Percentiles rank a stretch among this genome's conserved stretches.
phyloP scores from a whole-genome alignment of 2,113 vertebrate genomes.

The Oriolus oriolus region DNA sequence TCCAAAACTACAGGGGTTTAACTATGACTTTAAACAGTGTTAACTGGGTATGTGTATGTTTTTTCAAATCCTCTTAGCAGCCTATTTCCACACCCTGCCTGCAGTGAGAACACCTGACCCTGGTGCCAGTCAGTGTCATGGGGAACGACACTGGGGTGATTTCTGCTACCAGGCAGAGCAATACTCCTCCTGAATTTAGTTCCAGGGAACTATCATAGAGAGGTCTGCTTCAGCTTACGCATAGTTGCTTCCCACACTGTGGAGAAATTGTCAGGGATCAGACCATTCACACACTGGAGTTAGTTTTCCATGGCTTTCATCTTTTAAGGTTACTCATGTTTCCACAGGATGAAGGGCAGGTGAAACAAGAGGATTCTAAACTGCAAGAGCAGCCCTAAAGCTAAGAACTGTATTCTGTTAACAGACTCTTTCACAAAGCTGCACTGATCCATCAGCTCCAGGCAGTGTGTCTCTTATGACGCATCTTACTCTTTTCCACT shows the following conservation, averaged over 20 bases:
- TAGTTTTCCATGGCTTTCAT: not conserved
- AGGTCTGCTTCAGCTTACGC: not conserved
- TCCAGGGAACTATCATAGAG: not conserved
- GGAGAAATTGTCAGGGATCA: not conserved
- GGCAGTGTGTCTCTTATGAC: not conserved
- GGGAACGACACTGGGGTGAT: not conserved
- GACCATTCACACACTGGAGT: not conserved
- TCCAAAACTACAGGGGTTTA: not conserved
- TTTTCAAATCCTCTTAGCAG: not conserved
- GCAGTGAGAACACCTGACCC: not conserved
- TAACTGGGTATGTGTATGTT: not conserved
- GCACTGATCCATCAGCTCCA: not conserved
- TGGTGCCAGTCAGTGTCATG: not conserved
- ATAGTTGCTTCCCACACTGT: not conserved
- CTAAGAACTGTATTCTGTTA: not conserved
- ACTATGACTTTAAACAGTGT: not conserved
- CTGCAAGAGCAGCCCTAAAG: not conserved
- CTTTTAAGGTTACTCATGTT: not conserved
- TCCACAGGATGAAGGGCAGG: not conserved
- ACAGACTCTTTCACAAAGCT: not conserved
- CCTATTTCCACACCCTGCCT: not conserved
- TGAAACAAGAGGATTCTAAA: not conserved
- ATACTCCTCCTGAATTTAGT: not conserved
- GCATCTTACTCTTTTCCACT: not conserved
- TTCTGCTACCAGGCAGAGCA: not conserved